A percentile compares a stretch with the other conserved stretches of the same genome.
phyloP scores from a whole-genome alignment of 1,140 invertebrate species.

The Neelides sp. region DNA sequence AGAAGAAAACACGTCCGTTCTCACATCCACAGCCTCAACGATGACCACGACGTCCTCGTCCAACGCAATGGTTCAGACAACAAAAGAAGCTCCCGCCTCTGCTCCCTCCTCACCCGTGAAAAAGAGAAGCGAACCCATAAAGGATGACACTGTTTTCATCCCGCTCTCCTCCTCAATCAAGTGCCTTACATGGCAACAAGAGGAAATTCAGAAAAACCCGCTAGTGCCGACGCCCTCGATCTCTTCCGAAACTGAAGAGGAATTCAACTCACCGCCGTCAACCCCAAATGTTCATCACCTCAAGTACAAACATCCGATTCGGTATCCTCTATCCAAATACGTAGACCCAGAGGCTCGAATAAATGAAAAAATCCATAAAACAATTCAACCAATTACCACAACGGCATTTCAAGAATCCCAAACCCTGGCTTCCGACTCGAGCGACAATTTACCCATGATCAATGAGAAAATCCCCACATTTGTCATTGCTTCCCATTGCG shows the following conservation, averaged over 20 bases:
- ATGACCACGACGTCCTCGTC: no score
- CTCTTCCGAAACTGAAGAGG: constrained; percentile 11
- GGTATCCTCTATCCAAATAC: constrained; percentile 19
- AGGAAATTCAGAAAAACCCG: constrained; percentile 14
- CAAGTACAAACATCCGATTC: constrained; percentile 18
- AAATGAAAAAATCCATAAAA: constrained; percentile 19
- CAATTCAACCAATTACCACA: constrained; percentile 1
- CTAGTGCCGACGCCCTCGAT: not conserved
- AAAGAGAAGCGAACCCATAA: not conserved
- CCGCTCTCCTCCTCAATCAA: constrained; percentile 24
- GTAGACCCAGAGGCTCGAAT: constrained; percentile 22
- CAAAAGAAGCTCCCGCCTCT: not conserved
- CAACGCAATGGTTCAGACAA: no score
- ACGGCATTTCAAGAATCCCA: not conserved
- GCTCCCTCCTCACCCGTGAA: no score
- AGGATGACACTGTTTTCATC: constrained; percentile 12
- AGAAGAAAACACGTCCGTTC: no score
- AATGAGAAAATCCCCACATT: not conserved
- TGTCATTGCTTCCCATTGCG: not conserved
- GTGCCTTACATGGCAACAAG: constrained; percentile 27
- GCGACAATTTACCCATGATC: not conserved
- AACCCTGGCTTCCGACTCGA: not conserved
- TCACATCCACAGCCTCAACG: no score
- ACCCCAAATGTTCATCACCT: constrained; percentile 21
- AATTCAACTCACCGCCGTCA: constrained; percentile 16